A percentile compares a stretch with the other conserved stretches of the same genome.
These are phyloP conservation scores for Lottia gigantea DNA, from an alignment of 2,888 invertebrate species.

Conservation along the genomic window DNA sequence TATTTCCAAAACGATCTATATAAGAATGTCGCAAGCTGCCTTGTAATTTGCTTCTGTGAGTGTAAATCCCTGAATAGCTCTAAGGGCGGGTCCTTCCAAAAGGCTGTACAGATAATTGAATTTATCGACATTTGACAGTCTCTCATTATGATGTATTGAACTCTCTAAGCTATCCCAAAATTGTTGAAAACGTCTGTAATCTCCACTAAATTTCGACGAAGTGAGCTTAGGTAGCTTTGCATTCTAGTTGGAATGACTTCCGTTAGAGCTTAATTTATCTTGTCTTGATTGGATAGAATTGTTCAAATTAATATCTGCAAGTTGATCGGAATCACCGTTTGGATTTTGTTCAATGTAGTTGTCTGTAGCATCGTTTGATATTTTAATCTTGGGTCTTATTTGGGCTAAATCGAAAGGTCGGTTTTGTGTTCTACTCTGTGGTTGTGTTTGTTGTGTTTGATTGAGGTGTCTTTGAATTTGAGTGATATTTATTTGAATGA, in stretches of 20 bases:
- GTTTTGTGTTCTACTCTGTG: not conserved
- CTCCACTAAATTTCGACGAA: not conserved
- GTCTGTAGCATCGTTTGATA: not conserved
- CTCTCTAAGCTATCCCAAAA: slow-evolving; percentile 1
- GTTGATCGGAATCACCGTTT: too few relatives aligned
- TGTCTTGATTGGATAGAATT: not conserved
- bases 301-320: not conserved
- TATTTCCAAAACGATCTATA: too few relatives aligned
- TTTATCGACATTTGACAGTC: not conserved
- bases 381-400: not conserved
- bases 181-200: not conserved
- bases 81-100: not conserved
- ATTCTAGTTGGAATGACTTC: not conserved
- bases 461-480: not conserved
- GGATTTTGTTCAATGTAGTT: not conserved
- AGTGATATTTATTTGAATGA: not conserved
- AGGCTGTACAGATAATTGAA: not conserved
- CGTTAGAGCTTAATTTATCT: not conserved
- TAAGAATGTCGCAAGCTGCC: too few relatives aligned
- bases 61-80: not conserved
- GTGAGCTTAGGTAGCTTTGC: not conserved
- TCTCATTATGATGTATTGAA: not conserved
- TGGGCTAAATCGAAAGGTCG: not conserved
- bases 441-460: not conserved
- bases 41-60: too few relatives aligned